Evolutionary conservation across 2,797 vertebrate genomes (phyloP), one percentile per base, ranked within the genome.

Genomic region (Syngnathus rostellatus): DNA sequence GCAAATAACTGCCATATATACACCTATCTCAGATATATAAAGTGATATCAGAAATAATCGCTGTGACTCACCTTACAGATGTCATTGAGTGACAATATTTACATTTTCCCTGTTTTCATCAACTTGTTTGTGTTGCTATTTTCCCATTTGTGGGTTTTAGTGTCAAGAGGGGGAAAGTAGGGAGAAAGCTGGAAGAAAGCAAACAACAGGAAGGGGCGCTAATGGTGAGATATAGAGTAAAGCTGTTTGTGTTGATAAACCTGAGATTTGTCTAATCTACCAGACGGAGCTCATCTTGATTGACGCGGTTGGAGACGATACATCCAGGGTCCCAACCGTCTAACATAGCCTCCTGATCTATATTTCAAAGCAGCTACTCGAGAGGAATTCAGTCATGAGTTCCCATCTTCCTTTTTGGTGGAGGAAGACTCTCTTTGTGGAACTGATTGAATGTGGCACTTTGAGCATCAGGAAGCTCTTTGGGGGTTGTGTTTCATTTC

Each of bases 381-480:
- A 82, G 85, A 89, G 82, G 86, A 89, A 91, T 90, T 87, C 75
- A 70, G 81, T 90, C 90, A 90, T 90, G 89, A 89, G 88, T 88
- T 89, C 81, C 84, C 84, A 82, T 87, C 89, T 88, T 85, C 79
- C 81, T 85, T 82, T 84, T 84, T 78, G 85, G 81, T 78, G 75
- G 76, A 72, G 79, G 81, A 88, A 84, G 84, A 82, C 81, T 87
- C 69, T 86, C 85, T 90, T 88, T 90, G 87, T 88, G 88, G 87
- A 88, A 89, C 87, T 90, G 90, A 91, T 89, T 92, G 87, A 90
- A 90, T 89, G 86, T 89, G 89, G 83, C 88, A 85, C 85, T 83
- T 75, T 76, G 80, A 84, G 85, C 80, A 70, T 67, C 55, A 66
- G 85, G 81, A 81, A 89, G 82, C 81, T 88, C 84, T 89, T 87